Evolutionary conservation across 2,113 vertebrate genomes (phyloP).

Genomic region (Herpetotheres cachinnans): DNA sequence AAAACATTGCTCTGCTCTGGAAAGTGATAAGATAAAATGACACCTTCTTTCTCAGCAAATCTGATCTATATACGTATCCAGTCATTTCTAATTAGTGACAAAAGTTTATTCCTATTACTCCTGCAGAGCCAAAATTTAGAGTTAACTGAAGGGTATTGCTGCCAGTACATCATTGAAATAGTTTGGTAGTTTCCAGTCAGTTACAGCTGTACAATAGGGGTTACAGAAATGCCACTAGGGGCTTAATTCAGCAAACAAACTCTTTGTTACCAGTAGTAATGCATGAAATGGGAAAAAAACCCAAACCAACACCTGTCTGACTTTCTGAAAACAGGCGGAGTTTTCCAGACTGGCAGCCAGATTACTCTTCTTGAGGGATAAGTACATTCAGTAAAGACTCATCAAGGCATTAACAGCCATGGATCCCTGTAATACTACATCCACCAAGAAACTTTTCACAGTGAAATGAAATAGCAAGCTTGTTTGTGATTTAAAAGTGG

Average conservation of each 20-base stretch:
- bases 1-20: not conserved
- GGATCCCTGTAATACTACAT: not conserved
- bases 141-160: not conserved
- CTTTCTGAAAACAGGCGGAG: not conserved
- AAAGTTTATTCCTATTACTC: not conserved
- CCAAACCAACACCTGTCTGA: not conserved
- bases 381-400: not conserved
- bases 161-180: not conserved
- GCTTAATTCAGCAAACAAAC: not conserved
- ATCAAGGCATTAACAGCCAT: not conserved
- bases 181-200: not conserved
- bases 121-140: not conserved
- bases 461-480: not conserved
- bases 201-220: not conserved
- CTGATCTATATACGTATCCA: not conserved
- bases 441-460: not conserved
- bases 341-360: not conserved
- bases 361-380: not conserved
- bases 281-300: not conserved
- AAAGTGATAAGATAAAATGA: not conserved
- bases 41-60: not conserved
- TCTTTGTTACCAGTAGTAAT: not conserved
- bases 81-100: not conserved
- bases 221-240: not conserved
- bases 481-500: not conserved